Conservation (phyloP, 2,797 vertebrate species). For the Nothura maculosa region DNA sequence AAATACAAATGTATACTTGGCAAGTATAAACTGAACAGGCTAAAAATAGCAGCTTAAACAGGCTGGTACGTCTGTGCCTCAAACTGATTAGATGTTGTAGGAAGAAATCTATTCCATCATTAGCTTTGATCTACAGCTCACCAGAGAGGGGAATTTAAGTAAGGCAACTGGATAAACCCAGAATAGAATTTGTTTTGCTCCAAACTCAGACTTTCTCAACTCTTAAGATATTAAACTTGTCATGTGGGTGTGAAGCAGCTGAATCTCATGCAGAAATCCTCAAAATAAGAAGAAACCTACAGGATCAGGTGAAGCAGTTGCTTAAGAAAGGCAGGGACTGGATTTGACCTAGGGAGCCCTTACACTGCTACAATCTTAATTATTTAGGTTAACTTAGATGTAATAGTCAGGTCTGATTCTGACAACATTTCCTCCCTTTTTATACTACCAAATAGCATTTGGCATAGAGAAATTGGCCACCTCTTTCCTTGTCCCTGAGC, state of each 20-base stretch:
- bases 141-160: not conserved
- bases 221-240: not conserved
- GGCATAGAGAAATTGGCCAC: not conserved
- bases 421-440: not conserved
- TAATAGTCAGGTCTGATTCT: not conserved
- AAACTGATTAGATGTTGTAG: not conserved
- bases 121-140: not conserved
- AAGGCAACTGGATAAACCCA: not conserved
- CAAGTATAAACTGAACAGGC: not conserved
- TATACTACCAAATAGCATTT: not conserved
- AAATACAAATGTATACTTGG: not conserved
- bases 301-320: not conserved
- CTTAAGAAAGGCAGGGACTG: not conserved
- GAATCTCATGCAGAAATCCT: not conserved
- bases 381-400: not conserved
- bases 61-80: not conserved
- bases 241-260: not conserved
- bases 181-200: not conserved
- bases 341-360: not conserved
- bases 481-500: too few species aligned
- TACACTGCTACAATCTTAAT: not conserved
- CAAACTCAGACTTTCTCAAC: not conserved
- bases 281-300: not conserved
- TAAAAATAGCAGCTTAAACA: not conserved
- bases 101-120: not conserved